phyloP scores from a whole-genome alignment of 2,797 vertebrate species.

The Echeneis naucrates region DNA sequence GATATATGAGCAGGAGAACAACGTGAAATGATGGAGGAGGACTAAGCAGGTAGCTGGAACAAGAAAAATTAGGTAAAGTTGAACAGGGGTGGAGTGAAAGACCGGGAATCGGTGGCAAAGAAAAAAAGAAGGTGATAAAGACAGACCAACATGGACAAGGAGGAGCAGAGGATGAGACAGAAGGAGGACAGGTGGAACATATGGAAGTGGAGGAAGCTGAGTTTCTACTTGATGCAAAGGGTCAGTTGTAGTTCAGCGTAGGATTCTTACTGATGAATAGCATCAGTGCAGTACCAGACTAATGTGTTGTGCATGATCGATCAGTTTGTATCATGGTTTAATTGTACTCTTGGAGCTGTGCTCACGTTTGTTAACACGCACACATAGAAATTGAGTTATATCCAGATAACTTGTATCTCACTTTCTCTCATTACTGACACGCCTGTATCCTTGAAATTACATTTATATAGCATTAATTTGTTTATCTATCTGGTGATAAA shows the following conservation, averaged over 20 bases:
- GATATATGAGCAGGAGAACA: conserved; percentile 41
- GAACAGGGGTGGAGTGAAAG: conserved; percentile 5
- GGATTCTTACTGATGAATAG: not conserved
- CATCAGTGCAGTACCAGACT: not conserved
- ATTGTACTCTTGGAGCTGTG: not conserved
- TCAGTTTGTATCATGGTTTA: not conserved
- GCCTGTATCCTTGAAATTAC: not conserved
- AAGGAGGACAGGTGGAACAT: conserved; percentile 19
- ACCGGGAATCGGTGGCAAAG: not conserved
- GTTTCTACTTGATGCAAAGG: too few relatives aligned
- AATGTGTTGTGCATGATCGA: not conserved
- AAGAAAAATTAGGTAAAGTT: conserved; percentile 26
- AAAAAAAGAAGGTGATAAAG: not conserved
- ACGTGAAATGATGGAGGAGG: conserved; percentile 36
- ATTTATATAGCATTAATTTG: not conserved
- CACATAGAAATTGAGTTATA: not conserved
- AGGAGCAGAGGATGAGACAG: conserved; percentile 17
- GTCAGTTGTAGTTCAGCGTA: not conserved
- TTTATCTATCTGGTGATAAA: not conserved
- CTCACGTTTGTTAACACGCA: not conserved
- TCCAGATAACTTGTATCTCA: not conserved
- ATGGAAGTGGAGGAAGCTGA: conserved; percentile 1
- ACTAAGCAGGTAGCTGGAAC: conserved; percentile 11
- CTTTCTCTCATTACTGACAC: not conserved
- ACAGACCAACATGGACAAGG: not conserved